Base-by-base conservation (phyloP, 2,888 invertebrate genomes). In the Agapostemon virescens region DNA sequence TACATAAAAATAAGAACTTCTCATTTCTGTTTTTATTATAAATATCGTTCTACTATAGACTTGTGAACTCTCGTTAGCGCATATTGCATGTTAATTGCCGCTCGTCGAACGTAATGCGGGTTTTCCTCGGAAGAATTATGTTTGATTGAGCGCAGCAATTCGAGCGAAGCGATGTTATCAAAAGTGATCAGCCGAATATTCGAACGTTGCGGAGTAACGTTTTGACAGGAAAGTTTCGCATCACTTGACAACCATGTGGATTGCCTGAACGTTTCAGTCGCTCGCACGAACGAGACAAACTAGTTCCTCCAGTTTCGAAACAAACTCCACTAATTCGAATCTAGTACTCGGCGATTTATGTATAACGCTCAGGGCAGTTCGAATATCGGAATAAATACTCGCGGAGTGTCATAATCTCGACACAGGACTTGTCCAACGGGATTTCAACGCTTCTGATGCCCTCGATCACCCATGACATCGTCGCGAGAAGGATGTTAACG, bases 401-500 rank as follows among this genome's bases (percentile, higher is more conserved):
- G 78, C 72, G 72, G 79, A 75, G 84, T 86, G 86, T 85, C 81
- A 88, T 88, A 87, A 88, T 84, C 85, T 15, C 77, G 73, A 38
- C 68, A 23, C 69, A 63, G 81, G 77, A 87, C 81, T 83, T 83
- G 86, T 77, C 33, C 55, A 40, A 69, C 79, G 64, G 71, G 77
- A 77, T 77, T 77, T 70, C 69, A 38, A 72, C 73, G 67, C 30
- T 63, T 69, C 38, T 77, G 84, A 79, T 73, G 72, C 30, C 79
- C 52, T 42, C 45, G 40, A 75, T 73, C 61, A 30, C 42, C 38
- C 58, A 36, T 23, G n/a, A 36, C 61, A 67, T 52, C 42, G 52
- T 30, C 61, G 23, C 11, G 20, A n/a, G 4, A 55, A 74, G 13
- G 26, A 79, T 68, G 26, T 64, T 45, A 30, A 58, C 68, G 58